Evolutionary conservation across 2,113 vertebrate genomes (phyloP), one percentile per base, ranked within the genome.

Genomic region (Picathartes gymnocephalus): DNA sequence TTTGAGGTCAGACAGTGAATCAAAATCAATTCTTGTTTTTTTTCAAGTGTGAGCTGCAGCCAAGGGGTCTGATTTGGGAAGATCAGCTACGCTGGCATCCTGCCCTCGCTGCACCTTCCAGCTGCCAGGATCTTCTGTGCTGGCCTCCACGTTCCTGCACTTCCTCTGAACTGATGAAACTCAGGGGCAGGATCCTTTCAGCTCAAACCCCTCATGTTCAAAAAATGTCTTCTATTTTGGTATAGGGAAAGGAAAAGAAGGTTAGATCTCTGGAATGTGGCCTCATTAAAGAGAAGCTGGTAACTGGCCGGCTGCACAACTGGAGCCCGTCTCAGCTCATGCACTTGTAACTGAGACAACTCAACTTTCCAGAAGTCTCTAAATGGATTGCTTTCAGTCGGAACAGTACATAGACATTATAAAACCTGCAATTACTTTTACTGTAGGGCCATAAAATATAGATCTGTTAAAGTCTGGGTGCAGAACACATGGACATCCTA

Each of bases 341-440:
- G 94, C 88, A 37, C 85, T 96, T 89, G 83, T 94, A 97, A 92
- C 84, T 20, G 28, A 93, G 93, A 83, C 79, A 93, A 62, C 58
- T 93, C 76, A 51, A 11, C 71, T 71, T 94, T 96, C 80, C 88
- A 91, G 91, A 97, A 97, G 74, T 70, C 86, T 96, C 95, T 96
- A 96, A 95, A 95, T 96, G 93, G 86, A 97, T 96, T 97, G 94
- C 94, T 97, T 97, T 97, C 90, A 90, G 96, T 96, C 5, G 9
- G 86, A 92, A 88, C 76, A 81, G 92, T 72, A 64, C 86, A 90
- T 71, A 94, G 93, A 88, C 92, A 81, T 90, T 81, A 86, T 94
- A 97, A 97, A 97, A 86, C 88, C 94, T 96, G 88, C 93, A 97
- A 97, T 97, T 97, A 96, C 89, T 95, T 95, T 97, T 96, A 96